Evolutionary conservation across 2,113 vertebrate genomes (phyloP).

Genomic region (Paradoxurus hermaphroditus): DNA sequence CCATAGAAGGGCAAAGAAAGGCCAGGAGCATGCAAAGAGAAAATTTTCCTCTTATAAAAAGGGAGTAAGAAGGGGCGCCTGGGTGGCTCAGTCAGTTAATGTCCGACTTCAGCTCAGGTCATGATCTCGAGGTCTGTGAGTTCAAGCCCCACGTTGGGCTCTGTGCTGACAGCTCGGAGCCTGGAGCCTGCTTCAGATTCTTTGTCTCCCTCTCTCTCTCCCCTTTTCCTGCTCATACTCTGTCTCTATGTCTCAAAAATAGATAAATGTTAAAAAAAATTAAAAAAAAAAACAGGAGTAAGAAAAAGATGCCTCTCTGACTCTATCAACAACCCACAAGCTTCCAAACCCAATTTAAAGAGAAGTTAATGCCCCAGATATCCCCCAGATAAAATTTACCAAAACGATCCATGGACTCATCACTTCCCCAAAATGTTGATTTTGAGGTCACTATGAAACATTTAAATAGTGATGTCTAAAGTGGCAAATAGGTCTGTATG

Average conservation of each 20-base stretch:
- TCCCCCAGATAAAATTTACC: background rate
- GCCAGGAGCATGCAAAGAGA: background rate
- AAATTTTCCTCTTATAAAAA: background rate
- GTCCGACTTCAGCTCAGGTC: too few species aligned
- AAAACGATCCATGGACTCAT: background rate
- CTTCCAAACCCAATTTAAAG: constrained; percentile 8
- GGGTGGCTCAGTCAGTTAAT: too few species aligned
- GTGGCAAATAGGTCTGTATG: background rate
- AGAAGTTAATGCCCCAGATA: background rate
- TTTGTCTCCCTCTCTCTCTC: too few species aligned
- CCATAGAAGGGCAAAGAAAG: background rate
- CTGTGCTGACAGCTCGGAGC: too few species aligned
- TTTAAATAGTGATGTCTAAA: background rate
- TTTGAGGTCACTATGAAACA: background rate
- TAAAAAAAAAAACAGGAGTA: background rate
- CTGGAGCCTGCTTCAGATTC: too few species aligned
- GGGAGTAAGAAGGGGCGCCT: background rate
- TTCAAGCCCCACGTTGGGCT: too few species aligned
- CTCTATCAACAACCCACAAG: background rate
- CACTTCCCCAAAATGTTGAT: background rate
- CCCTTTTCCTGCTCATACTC: too few species aligned
- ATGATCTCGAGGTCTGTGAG: too few species aligned
- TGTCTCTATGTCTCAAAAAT: too few species aligned
- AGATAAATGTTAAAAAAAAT: too few species aligned
- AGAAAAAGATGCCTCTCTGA: background rate